phyloP scores from a whole-genome alignment of 2,113 vertebrate genomes.

The Polyodon spathula region DNA sequence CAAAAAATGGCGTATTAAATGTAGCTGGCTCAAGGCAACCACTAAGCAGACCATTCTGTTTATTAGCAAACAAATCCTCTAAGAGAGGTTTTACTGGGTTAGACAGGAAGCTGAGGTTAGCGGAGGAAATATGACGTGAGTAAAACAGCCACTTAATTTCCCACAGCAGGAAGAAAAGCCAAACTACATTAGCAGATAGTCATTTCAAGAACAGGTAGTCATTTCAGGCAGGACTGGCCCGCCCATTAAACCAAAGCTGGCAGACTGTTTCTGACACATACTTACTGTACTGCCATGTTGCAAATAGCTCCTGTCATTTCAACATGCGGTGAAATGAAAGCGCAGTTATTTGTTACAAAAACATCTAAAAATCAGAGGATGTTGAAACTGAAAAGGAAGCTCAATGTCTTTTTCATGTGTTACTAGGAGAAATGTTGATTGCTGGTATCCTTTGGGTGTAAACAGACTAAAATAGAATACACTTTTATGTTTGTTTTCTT shows the following conservation, averaged over 20 bases:
- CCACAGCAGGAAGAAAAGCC: slow-evolving; percentile 34
- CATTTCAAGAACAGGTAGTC: slow-evolving; percentile 30
- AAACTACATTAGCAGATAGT: slow-evolving; percentile 41
- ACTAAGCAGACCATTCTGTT: slow-evolving; percentile 25
- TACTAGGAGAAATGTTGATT: background rate
- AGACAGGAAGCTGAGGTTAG: slow-evolving; percentile 36
- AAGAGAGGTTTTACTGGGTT: slow-evolving; percentile 45
- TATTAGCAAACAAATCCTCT: slow-evolving; percentile 38
- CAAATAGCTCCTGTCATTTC: slow-evolving; percentile 12
- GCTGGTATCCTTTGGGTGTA: background rate
- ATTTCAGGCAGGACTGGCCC: slow-evolving; percentile 24
- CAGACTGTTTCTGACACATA: slow-evolving; percentile 26
- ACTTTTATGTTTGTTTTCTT: no score
- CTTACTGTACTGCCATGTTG: slow-evolving; percentile 6
- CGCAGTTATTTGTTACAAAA: slow-evolving; percentile 8
- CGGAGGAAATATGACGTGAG: slow-evolving; percentile 36
- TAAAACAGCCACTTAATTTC: slow-evolving; percentile 41
- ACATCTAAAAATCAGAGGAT: no score
- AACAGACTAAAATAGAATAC: no score
- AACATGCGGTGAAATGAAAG: slow-evolving; percentile 4
- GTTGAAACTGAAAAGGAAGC: background rate
- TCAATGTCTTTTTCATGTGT: background rate
- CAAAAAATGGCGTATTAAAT: slow-evolving; percentile 19
- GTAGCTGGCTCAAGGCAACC: slow-evolving; percentile 21
- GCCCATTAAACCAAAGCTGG: slow-evolving; percentile 31